These are phyloP conservation scores for Eurosta solidaginis DNA, from an alignment of 1,140 invertebrate genomes.

Conservation along the genomic window DNA sequence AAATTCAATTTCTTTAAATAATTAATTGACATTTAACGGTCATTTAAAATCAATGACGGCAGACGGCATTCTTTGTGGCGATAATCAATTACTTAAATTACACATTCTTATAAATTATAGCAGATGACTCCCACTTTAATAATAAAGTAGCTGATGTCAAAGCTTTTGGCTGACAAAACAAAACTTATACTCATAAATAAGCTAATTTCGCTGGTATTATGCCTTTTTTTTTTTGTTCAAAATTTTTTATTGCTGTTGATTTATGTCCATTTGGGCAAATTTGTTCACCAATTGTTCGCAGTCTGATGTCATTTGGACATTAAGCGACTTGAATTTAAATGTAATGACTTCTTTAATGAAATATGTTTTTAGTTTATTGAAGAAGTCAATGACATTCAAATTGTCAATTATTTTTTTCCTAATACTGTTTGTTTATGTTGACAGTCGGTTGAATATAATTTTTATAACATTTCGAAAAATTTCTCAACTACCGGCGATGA, in stretches of 20 bases:
- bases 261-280: neutral
- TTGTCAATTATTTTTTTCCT: neutral
- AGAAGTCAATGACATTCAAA: neutral
- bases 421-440: neutral
- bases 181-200: neutral
- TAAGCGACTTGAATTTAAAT: neutral
- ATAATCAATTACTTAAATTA: neutral
- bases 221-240: neutral
- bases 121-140: neutral
- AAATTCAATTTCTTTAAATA: conserved; percentile 11
- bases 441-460: neutral
- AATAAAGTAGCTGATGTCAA: neutral
- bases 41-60: neutral
- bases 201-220: neutral
- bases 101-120: neutral
- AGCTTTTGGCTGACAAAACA: neutral
- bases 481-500: neutral
- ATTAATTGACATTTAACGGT: conserved; percentile 19
- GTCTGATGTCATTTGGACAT: neutral
- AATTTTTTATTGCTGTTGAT: neutral
- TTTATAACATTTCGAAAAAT: neutral
- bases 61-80: neutral
- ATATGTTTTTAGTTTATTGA: too few relatives aligned
- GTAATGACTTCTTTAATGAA: neutral
- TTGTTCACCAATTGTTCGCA: neutral